A percentile compares a stretch with the other conserved stretches of the same genome.
Conservation (phyloP, 1,140 invertebrate genomes). For the Meteorus sp. region DNA sequence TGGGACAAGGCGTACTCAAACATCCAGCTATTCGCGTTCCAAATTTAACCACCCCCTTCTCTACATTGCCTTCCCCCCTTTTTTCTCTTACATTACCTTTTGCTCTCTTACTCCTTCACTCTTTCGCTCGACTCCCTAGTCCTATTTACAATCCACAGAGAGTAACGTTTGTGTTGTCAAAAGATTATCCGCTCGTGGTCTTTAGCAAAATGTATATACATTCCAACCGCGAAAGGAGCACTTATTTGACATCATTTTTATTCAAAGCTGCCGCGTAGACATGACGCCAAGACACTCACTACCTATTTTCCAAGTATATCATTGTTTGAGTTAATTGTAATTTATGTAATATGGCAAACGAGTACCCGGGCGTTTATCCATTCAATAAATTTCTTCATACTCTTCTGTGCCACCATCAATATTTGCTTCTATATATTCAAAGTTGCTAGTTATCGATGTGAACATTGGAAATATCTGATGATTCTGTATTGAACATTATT, state of each 20-base stretch:
- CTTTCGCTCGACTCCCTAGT: not conserved
- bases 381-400: too few relatives aligned
- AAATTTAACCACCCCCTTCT: slow-evolving; percentile 28
- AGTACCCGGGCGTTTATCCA: not conserved
- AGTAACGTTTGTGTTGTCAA: slow-evolving; percentile 29
- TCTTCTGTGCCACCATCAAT: too few relatives aligned
- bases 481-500: too few relatives aligned
- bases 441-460: too few relatives aligned
- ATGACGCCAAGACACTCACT: slow-evolving; percentile 1
- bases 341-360: too few relatives aligned
- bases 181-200: slow-evolving; percentile 28
- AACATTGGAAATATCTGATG: too few relatives aligned
- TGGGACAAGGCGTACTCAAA: slow-evolving; percentile 42
- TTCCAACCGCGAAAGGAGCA: slow-evolving; percentile 26
- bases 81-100: too few relatives aligned
- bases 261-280: slow-evolving; percentile 15
- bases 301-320: slow-evolving; percentile 1
- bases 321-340: not conserved
- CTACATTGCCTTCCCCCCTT: too few relatives aligned
- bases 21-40: slow-evolving; percentile 32
- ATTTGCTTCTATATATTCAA: too few relatives aligned
- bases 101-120: slow-evolving; percentile 5
- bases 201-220: slow-evolving; percentile 28
- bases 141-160: slow-evolving; percentile 26
- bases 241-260: slow-evolving; percentile 30